Evolutionary conservation across 1,140 invertebrate species (phyloP), one percentile per base, ranked within the genome.

Genomic region (Drosophila kurseongensis): DNA sequence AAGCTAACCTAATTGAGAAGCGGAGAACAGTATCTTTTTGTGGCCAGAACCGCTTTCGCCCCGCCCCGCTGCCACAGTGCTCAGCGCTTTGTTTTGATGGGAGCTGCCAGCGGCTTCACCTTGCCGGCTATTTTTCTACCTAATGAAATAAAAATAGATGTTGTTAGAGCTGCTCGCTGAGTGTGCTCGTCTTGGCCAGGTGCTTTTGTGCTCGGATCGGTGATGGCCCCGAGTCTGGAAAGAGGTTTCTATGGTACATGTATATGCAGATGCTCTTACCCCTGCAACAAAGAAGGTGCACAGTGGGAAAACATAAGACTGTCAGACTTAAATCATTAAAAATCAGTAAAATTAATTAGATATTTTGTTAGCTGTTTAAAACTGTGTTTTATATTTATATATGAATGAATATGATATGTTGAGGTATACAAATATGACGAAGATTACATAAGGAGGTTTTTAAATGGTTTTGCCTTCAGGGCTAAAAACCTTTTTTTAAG

Each of bases 71-170:
- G 13, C 41, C n/a, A 4, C 42, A 62, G 18, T 18, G 47, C 56
- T 44, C 51, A 35, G 78, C 65, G 63, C 52, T 75, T 80, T 75
- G 66, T 71, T 81, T 76, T 58, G 66, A 61, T 56, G 60, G 40
- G 13, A 45, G 45, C 35, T 54, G 54, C 58, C 71, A 51, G 32
- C 41, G 47, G 55, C 42, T 66, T 36, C 61, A 69, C 57, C 80
- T 78, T 65, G 47, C 42, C 65, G 80, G 80, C 61, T 89, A 89
- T 89, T 89, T 89, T 89, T 85, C 68, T 81, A 85, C 60, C 56
- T 85, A 90, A 90, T 90, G 85, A 90, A 90, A 90, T 90, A 80
- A 90, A 90, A 90, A 89, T 89, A 90, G 69, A 84, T 80, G 74
- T 65, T 75, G 47, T 63, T 65, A 51, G 65, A 52, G 62, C 58